These are phyloP conservation scores for Styela clava DNA, from an alignment of 23 tunicate genomes.

Conservation along the genomic window DNA sequence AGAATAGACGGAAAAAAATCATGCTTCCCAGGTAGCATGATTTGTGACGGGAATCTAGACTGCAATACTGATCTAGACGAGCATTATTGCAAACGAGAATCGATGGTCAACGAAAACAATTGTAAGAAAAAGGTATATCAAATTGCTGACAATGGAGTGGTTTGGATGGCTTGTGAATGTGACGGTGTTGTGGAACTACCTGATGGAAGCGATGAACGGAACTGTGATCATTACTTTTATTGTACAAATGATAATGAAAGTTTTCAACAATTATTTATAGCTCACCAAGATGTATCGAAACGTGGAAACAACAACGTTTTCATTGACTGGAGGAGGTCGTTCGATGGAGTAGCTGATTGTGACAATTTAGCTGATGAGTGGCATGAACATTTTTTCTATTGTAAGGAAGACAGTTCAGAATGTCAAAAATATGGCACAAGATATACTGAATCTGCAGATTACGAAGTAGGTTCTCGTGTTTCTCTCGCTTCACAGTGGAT, in stretches of 20 bases:
- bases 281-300: neutral
- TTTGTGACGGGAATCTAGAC: neutral
- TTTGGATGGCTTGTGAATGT: neutral
- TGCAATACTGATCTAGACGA: constrained; percentile 6
- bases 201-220: neutral
- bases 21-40: neutral
- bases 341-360: constrained; percentile 22
- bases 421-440: constrained; percentile 3
- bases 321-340: constrained; percentile 24
- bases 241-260: neutral
- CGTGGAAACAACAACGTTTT: neutral
- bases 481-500: neutral
- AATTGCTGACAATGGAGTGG: neutral
- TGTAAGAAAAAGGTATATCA: neutral
- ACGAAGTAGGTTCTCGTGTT: neutral
- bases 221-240: neutral
- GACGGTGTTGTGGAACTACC: neutral
- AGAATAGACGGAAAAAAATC: neutral
- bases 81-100: neutral
- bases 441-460: neutral
- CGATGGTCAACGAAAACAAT: neutral
- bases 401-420: neutral
- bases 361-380: constrained; percentile 13
- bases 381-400: constrained; percentile 23
- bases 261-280: neutral